A percentile compares a stretch with the other conserved stretches of the same genome.
These are phyloP conservation scores for Podarcis lilfordi DNA, from an alignment of 2,797 vertebrate genomes.

Conservation along the genomic window DNA sequence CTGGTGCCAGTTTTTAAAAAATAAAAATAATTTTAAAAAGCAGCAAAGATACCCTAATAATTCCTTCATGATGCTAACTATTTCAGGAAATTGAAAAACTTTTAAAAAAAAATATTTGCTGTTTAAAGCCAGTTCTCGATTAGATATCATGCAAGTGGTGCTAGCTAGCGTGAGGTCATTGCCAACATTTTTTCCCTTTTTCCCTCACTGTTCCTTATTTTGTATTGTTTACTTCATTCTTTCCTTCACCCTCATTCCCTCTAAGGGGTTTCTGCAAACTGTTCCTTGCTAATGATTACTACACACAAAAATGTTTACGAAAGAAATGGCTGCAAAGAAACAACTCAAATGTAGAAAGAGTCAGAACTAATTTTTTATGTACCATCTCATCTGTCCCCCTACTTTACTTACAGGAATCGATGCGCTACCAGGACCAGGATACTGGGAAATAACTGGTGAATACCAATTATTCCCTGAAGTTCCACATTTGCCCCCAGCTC, in stretches of 20 bases:
- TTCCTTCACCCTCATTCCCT: conserved; percentile 15
- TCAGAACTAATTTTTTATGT: neutral
- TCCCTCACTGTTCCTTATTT: neutral
- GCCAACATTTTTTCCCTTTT: neutral
- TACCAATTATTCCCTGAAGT: too few relatives aligned
- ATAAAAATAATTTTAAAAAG: neutral
- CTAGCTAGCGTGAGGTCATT: neutral
- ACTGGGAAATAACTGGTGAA: too few relatives aligned
- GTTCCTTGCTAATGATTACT: conserved; percentile 10
- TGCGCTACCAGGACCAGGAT: too few relatives aligned
- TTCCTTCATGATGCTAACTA: neutral
- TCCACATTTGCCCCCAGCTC: too few relatives aligned
- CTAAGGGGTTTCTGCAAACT: neutral
- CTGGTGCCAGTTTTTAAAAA: neutral
- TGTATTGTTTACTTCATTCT: conserved; percentile 42
- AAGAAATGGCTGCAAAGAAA: conserved; percentile 41
- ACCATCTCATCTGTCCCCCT: neutral
- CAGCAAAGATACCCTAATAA: neutral
- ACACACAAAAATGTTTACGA: neutral
- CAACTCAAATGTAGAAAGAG: conserved; percentile 43
- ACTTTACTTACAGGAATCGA: neutral
- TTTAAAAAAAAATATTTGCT: neutral
- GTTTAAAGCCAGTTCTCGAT: conserved; percentile 1
- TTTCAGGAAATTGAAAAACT: neutral
- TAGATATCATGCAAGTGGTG: neutral